Percentiles rank a stretch among this genome's conserved stretches.
Conservation (phyloP, 2,113 vertebrate genomes). For the Desmodus rotundus region DNA sequence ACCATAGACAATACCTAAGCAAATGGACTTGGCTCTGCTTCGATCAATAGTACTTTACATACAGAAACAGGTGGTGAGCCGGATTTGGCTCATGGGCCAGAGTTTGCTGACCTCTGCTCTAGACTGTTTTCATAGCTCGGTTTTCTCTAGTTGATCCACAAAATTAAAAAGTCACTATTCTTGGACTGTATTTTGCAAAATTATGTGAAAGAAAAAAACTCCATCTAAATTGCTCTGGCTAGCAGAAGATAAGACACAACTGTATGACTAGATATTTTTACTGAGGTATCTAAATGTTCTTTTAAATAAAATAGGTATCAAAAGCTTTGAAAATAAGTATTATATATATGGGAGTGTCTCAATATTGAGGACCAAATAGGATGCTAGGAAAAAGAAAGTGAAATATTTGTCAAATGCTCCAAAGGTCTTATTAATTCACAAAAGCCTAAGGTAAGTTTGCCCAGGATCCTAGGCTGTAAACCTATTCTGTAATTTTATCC, state of each 20-base stretch:
- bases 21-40: neutral
- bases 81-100: neutral
- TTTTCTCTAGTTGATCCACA: neutral
- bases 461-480: constrained; percentile 34
- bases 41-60: neutral
- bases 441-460: neutral
- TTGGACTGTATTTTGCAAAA: neutral
- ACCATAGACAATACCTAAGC: neutral
- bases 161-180: neutral
- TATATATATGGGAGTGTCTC: neutral
- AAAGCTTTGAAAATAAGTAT: neutral
- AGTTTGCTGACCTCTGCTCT: neutral
- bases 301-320: neutral
- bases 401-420: neutral
- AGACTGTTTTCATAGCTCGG: neutral
- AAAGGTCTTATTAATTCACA: constrained; percentile 22
- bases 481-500: constrained; percentile 56
- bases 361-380: neutral
- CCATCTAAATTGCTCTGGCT: neutral
- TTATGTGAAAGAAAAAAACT: neutral
- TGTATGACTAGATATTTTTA: neutral
- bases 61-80: neutral
- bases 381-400: neutral
- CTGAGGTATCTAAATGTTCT: neutral
- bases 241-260: neutral